Evolutionary conservation across 2,797 vertebrate genomes (phyloP).

Genomic region (Diceros bicornis): DNA sequence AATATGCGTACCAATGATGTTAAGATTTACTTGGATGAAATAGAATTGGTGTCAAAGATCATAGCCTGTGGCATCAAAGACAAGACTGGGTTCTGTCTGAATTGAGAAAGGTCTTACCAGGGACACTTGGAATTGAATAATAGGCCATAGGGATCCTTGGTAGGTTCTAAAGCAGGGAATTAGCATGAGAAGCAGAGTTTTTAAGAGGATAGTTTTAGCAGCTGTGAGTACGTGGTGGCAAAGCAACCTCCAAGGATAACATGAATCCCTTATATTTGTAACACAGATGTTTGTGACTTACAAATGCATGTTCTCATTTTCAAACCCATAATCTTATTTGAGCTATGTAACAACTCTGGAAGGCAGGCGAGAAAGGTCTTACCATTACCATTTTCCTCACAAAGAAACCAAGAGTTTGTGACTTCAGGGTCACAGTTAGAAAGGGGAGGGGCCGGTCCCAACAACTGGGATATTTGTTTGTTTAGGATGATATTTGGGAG

Average conservation of each 20-base stretch:
- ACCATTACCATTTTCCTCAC: background rate
- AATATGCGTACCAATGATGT: background rate
- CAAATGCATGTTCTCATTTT: background rate
- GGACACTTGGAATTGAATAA: background rate
- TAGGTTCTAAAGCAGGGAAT: background rate
- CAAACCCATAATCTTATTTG: background rate
- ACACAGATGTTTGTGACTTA: too few relatives aligned
- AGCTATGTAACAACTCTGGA: background rate
- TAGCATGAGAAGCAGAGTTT: background rate
- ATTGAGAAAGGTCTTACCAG: background rate
- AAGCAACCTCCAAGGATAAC: background rate
- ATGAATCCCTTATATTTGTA: background rate
- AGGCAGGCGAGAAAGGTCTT: background rate
- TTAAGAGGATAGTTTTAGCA: background rate
- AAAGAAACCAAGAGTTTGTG: background rate
- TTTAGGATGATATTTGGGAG: background rate
- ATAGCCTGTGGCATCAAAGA: background rate
- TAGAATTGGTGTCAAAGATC: background rate
- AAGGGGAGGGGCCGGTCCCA: accelerated
- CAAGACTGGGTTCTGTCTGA: background rate
- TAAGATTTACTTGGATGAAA: background rate
- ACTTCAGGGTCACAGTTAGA: background rate
- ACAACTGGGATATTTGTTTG: background rate
- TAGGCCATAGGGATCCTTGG: background rate
- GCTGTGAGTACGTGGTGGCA: background rate